phyloP scores from a whole-genome alignment of 2,888 invertebrate species.

The Ommatoiulus sabulosus region DNA sequence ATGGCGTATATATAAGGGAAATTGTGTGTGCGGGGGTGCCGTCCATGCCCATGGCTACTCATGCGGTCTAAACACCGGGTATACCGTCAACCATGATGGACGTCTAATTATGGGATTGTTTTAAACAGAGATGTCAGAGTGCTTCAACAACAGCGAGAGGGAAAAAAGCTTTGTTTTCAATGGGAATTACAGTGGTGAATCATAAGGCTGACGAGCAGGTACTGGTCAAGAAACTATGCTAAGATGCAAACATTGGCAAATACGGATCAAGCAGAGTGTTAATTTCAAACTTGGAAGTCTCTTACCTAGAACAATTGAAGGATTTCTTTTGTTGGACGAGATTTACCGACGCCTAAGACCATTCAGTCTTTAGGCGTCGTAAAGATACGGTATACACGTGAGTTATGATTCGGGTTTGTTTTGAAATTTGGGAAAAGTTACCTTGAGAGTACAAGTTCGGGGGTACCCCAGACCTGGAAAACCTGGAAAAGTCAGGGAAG shows the following conservation, averaged over 20 bases:
- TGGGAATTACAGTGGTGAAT: constrained; percentile 14
- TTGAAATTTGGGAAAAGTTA: too few relatives aligned
- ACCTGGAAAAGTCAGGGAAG: too few relatives aligned
- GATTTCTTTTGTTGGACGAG: too few relatives aligned
- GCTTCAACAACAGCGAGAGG: constrained; percentile 14
- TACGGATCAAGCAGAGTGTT: too few relatives aligned
- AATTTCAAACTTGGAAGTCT: too few relatives aligned
- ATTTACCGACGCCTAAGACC: too few relatives aligned
- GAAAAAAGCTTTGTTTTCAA: constrained; percentile 22
- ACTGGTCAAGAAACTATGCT: not conserved
- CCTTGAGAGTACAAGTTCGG: too few relatives aligned
- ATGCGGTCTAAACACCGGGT: constrained; percentile 41
- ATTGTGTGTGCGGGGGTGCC: constrained; percentile 29
- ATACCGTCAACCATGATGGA: constrained; percentile 52
- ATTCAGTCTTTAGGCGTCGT: too few relatives aligned
- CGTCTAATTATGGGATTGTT: constrained; percentile 55
- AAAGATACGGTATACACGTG: too few relatives aligned
- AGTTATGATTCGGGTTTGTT: too few relatives aligned
- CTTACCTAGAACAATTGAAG: too few relatives aligned
- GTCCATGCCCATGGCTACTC: constrained; percentile 37
- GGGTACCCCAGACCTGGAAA: too few relatives aligned
- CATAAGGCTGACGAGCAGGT: not conserved
- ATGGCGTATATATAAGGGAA: constrained; percentile 11
- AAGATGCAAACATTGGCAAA: not conserved
- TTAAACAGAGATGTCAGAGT: constrained; percentile 52